Base-by-base conservation (phyloP, 2,113 vertebrate species). In the Ondatra zibethicus region DNA sequence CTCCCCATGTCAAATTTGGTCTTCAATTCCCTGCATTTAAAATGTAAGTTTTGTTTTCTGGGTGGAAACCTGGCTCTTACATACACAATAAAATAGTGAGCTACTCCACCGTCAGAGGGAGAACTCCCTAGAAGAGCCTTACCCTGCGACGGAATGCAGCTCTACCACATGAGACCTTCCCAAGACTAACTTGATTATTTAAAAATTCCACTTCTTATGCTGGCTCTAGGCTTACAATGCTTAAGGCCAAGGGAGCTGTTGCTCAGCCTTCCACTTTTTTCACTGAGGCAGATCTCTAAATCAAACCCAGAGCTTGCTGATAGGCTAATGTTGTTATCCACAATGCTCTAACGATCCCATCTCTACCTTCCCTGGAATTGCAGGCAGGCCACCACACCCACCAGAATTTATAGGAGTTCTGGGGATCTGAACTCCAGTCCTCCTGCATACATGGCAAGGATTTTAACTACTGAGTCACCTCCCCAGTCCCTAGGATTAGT, bases 11-110 rank as follows among this genome's bases (percentile, higher is more conserved):
- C 45, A 50, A 66, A 10, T 81, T 91, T 58, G 88, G 61, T 76
- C 82, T 89, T 87, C 77, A 82, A 91, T 66, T 63, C 47, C 0
- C 33, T 36, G 7, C 47, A 29, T 82, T 92, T 88, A 87, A 95
- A 92, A 93, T 93, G 66, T 12, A 5, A 72, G 72, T 89, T 96
- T 96, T 75, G 9, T 42, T 75, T 80, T 66, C 31, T 81, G 36
- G 21, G 13, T 96, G 55, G 72, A 68, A 95, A 11, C 27, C 88
- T 65, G 63, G 47, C 36, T 85, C 31, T 87, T 95, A 39, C 89
- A 68, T 45, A 50, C 11, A 73, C 68, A 80, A 9, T 68, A 70
- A 75, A 92, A 93, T 66, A 45, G n/a, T 33, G 19, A 94, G 36
- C 19, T 88, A 12, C 63, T 77, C 27, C 33, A 88, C 23, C 1